Conservation (phyloP, 2,113 vertebrate genomes). For the Paedocypris sp. region DNA sequence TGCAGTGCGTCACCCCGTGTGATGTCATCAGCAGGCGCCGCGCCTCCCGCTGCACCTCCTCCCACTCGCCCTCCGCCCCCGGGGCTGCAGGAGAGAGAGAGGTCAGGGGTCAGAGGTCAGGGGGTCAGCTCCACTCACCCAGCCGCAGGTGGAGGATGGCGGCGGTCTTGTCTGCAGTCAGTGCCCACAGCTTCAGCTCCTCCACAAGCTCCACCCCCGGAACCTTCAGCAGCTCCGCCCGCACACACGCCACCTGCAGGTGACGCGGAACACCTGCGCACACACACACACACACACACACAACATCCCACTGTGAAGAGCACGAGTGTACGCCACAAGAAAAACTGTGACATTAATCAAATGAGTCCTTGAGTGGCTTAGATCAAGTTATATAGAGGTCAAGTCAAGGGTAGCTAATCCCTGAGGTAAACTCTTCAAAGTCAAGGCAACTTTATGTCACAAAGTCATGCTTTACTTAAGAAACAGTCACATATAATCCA, state of each 20-base stretch:
- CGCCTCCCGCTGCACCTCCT: conserved; percentile 82
- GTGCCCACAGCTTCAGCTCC: conserved; percentile 88
- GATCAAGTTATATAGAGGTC: too few species aligned
- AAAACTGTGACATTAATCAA: too few species aligned
- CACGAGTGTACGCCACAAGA: too few species aligned
- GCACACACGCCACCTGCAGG: conserved; percentile 73
- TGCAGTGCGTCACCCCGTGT: conserved; percentile 79
- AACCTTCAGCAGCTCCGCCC: conserved; percentile 81
- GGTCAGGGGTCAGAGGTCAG: not conserved
- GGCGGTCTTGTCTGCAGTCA: conserved; percentile 81
- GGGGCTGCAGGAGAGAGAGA: conserved; percentile 60
- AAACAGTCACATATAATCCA: too few species aligned
- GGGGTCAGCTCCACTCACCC: conserved; percentile 74
- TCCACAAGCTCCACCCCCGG: conserved; percentile 86
- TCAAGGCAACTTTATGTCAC: too few species aligned
- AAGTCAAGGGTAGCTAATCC: too few species aligned
- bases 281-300: conserved; percentile 6
- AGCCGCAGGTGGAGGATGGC: conserved; percentile 86
- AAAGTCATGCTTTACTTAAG: too few species aligned
- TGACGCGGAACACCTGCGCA: conserved; percentile 78
- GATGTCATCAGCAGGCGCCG: conserved; percentile 77
- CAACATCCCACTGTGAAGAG: too few species aligned
- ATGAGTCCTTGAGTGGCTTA: too few species aligned
- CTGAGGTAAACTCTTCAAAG: too few species aligned
- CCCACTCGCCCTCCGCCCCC: conserved; percentile 78